Evolutionary conservation across 2,797 vertebrate species (phyloP), one percentile per base, ranked within the genome.

Genomic region (Tapera naevia): DNA sequence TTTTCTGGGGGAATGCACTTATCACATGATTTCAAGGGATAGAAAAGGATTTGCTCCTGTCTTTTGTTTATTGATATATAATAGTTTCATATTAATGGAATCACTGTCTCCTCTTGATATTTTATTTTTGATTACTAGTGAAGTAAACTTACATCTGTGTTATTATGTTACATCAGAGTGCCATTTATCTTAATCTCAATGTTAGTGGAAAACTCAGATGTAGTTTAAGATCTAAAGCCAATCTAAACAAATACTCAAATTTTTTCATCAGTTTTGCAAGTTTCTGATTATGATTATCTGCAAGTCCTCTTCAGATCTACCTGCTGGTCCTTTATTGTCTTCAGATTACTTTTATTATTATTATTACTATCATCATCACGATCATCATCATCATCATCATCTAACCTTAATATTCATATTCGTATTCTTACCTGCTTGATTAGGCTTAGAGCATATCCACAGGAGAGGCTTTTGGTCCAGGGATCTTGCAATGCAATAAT

Each of bases 31-130:
- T 70, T 62, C 27, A 71, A 74, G 58, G 80, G 14, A 62, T 32
- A 71, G 6, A 51, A 58, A 19, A 48, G 5, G 6, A 1, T n/a
- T 2, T 9, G 3, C 14, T 56, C 5, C 22, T 70, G 11, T 3
- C 5, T 89, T 78, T 84, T 75, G 11, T 37, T 85, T 76, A 51
- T 43, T 64, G 45, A 64, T 56, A 15, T 21, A 11, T n/a, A 15
- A 19, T 32, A 60, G 6, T 56, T 71, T 65, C 65, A 1, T 15
- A 30, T 88, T 58, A 75, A 51, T 46, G 9, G 11, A 4, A 87
- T 70, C 24, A 11, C 25, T 83, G 24, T 17, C 3, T 62, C 11
- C 24, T 85, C 48, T 57, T 82, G 27, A 28, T 62, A 69, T 85
- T 61, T 89, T 80, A 21, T 32, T 83, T 4, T 39, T 56, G 60